Percentiles rank a stretch among this genome's conserved stretches.
Conservation (phyloP, 64 coral and sea anemone species). For the Actinia tenebrosa region DNA sequence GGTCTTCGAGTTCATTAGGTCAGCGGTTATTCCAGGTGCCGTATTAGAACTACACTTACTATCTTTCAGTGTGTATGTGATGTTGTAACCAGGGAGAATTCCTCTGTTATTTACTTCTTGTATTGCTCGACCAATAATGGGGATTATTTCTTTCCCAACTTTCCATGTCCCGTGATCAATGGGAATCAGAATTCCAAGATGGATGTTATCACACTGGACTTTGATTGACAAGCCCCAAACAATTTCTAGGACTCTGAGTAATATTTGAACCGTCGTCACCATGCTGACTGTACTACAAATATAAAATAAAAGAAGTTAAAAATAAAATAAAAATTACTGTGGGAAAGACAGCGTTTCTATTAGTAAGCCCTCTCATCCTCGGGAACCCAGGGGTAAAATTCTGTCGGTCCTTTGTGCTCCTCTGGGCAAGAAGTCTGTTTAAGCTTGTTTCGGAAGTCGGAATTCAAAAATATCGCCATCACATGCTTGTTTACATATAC, state of each 20-base stretch:
- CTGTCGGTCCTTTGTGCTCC: no score
- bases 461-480: no score
- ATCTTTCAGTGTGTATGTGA: slow-evolving; percentile 32
- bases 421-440: no score
- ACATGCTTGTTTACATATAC: no score
- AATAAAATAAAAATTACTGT: no score
- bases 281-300: background rate
- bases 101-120: slow-evolving; percentile 20
- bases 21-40: slow-evolving; percentile 50
- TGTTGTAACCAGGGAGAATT: slow-evolving; percentile 37
- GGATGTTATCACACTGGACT: slow-evolving; percentile 11
- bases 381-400: no score
- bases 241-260: background rate
- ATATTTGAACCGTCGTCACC: background rate
- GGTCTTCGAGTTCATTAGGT: slow-evolving; percentile 25
- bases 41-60: slow-evolving; percentile 38
- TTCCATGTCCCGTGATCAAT: slow-evolving; percentile 29
- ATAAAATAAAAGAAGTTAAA: background rate
- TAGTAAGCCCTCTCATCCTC: no score
- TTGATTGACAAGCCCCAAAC: background rate
- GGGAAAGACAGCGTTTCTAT: no score
- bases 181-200: slow-evolving; percentile 40
- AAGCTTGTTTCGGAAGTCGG: no score
- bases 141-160: slow-evolving; percentile 35
- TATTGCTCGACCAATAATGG: slow-evolving; percentile 44